phyloP scores from a whole-genome alignment of 2,888 invertebrate species.

The Crocallis elinguaria region DNA sequence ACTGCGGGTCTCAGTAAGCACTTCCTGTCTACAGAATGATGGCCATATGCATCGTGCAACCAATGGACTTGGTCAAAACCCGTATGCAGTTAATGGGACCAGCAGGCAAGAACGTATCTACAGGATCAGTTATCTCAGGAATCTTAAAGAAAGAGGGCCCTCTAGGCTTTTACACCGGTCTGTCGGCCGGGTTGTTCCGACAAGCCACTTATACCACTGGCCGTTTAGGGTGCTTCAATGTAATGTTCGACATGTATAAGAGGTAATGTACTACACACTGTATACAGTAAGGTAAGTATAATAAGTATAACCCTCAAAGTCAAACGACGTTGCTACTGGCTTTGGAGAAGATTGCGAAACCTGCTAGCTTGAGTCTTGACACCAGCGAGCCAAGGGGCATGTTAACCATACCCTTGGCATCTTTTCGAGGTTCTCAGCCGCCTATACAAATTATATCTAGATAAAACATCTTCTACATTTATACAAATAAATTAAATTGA shows the following conservation, averaged over 20 bases:
- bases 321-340: too few relatives aligned
- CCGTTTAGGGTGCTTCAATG: slow-evolving; percentile 95
- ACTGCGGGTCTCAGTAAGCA: background rate
- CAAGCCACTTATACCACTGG: slow-evolving; percentile 99
- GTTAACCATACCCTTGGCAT: too few relatives aligned
- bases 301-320: too few relatives aligned
- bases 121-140: slow-evolving; percentile 88
- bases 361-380: too few relatives aligned
- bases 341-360: too few relatives aligned
- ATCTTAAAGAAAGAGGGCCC: slow-evolving; percentile 94
- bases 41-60: slow-evolving; percentile 58
- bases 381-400: too few relatives aligned
- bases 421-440: too few relatives aligned
- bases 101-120: slow-evolving; percentile 84
- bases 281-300: too few relatives aligned
- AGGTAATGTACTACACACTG: slow-evolving; percentile 69
- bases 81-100: slow-evolving; percentile 81
- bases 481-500: too few relatives aligned
- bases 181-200: slow-evolving; percentile 95
- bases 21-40: slow-evolving; percentile 48
- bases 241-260: slow-evolving; percentile 90
- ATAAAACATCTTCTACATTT: too few relatives aligned
- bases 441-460: too few relatives aligned
- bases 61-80: slow-evolving; percentile 62
- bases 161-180: slow-evolving; percentile 93